phyloP scores from a whole-genome alignment of 2,888 invertebrate species.

The Ypsolopha sequella region DNA sequence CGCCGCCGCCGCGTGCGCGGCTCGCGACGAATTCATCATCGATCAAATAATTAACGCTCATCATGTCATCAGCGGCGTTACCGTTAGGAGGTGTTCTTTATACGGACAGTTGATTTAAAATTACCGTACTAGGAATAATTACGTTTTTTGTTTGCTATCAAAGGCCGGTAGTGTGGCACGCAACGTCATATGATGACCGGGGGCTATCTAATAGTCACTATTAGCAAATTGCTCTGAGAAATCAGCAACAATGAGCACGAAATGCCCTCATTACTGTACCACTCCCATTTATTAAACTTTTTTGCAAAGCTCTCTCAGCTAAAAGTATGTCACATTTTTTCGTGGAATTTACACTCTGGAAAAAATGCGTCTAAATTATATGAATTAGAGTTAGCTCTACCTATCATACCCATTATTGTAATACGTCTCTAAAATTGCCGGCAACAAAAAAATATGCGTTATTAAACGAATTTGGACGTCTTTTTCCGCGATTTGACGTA shows the following conservation, averaged over 20 bases:
- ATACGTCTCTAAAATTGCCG: too few relatives aligned
- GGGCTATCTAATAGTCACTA: constrained; percentile 55
- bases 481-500: too few relatives aligned
- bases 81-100: constrained; percentile 41
- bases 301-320: constrained; percentile 46
- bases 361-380: too few relatives aligned
- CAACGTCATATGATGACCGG: constrained; percentile 26
- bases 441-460: too few relatives aligned
- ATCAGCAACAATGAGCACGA: constrained; percentile 63
- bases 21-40: constrained; percentile 12
- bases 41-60: constrained; percentile 21
- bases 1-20: constrained; percentile 20
- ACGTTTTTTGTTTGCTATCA: constrained; percentile 42
- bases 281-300: constrained; percentile 53
- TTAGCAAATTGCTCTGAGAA: constrained; percentile 61
- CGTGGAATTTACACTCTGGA: constrained; percentile 13
- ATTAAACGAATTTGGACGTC: too few relatives aligned
- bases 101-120: constrained; percentile 46
- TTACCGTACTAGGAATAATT: constrained; percentile 64
- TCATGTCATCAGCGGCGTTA: constrained; percentile 37
- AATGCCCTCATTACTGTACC: constrained; percentile 46
- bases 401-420: too few relatives aligned
- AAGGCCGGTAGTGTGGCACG: constrained; percentile 39
- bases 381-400: too few relatives aligned
- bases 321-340: constrained; percentile 46